Conservation (phyloP, 92 coral and sea anemone species). For the Scolanthus callimorphus region DNA sequence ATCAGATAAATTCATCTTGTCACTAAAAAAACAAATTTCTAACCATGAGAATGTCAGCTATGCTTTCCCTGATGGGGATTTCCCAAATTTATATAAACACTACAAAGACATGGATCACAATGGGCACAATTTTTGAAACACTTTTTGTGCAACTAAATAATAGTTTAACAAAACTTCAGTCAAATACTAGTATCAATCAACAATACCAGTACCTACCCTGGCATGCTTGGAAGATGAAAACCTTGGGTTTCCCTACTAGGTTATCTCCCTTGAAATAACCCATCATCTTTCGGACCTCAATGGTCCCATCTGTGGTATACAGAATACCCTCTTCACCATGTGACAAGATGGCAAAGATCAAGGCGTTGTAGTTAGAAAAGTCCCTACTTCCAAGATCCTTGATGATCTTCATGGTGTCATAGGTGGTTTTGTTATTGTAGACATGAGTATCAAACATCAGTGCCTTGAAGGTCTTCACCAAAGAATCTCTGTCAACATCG, state of each 20-base stretch:
- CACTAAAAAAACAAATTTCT: no score
- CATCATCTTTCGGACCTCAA: constrained; percentile 53
- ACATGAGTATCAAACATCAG: constrained; percentile 48
- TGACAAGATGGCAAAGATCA: constrained; percentile 54
- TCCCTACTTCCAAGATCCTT: constrained; percentile 49
- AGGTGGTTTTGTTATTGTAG: constrained; percentile 50
- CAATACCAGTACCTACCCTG: constrained; percentile 69
- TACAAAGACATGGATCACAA: no score
- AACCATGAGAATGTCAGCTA: no score
- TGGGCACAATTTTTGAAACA: no score
- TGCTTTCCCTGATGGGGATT: no score
- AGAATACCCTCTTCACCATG: constrained; percentile 86
- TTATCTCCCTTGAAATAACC: constrained; percentile 50
- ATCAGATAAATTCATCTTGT: no score
- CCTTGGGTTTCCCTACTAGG: constrained; percentile 78
- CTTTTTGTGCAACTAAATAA: no score
- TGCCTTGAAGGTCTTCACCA: constrained; percentile 31
- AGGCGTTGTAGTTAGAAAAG: constrained; percentile 56
- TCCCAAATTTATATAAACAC: no score
- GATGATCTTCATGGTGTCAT: constrained; percentile 39
- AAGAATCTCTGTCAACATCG: constrained; percentile 68
- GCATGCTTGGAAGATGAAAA: constrained; percentile 87
- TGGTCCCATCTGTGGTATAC: constrained; percentile 81
- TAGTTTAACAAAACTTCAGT: no score
- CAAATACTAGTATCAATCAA: no score